phyloP scores from a whole-genome alignment of 2,113 vertebrate genomes.

The Marcusenius ussheri region DNA sequence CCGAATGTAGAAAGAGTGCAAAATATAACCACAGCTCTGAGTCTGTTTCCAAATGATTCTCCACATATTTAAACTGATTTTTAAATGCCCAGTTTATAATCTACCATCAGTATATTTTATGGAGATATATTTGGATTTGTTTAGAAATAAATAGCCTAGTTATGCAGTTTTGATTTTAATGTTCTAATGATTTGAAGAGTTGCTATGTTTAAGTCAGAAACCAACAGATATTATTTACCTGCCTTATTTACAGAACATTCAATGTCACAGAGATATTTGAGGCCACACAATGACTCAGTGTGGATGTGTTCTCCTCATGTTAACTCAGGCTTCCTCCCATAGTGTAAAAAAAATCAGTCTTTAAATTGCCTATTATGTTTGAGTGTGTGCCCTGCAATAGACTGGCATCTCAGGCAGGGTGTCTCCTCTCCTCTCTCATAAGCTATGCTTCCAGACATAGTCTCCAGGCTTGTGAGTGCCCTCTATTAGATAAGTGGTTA shows the following conservation, averaged over 20 bases:
- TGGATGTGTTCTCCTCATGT: neutral
- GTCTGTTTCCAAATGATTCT: neutral
- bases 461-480: neutral
- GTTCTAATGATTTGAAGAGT: neutral
- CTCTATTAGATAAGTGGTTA: neutral
- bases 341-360: neutral
- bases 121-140: neutral
- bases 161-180: neutral
- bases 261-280: neutral
- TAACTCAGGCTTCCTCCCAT: neutral
- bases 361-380: neutral
- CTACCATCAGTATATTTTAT: neutral
- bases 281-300: neutral
- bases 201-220: neutral
- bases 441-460: neutral
- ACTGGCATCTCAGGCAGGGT: neutral
- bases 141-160: neutral
- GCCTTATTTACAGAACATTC: neutral
- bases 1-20: slow-evolving; percentile 11
- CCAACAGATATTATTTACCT: neutral
- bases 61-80: neutral
- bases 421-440: neutral
- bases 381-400: neutral
- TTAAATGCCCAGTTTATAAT: neutral
- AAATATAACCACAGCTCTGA: neutral